Evolutionary conservation across 2,113 vertebrate genomes (phyloP).

Genomic region (Pseudolaguvia tuberculata): DNA sequence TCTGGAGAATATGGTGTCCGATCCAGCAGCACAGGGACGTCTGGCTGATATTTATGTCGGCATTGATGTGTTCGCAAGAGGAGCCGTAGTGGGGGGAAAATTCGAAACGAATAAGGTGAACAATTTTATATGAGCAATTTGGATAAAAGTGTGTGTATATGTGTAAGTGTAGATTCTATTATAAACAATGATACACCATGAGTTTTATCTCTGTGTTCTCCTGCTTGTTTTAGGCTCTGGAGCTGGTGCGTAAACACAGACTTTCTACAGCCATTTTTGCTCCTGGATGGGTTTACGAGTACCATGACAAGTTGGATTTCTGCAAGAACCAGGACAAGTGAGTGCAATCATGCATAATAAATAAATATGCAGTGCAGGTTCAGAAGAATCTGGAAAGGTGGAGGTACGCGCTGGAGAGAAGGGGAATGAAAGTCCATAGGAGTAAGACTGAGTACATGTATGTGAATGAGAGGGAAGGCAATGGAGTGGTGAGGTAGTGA

Average conservation of each 20-base stretch:
- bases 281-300: conserved; percentile 95
- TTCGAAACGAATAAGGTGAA: conserved; percentile 82
- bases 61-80: conserved; percentile 86
- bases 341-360: conserved; percentile 45
- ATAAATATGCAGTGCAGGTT: background rate
- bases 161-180: too few relatives aligned
- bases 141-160: background rate
- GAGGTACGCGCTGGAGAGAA: too few relatives aligned
- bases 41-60: conserved; percentile 79
- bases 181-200: background rate
- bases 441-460: too few relatives aligned
- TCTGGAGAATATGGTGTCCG: conserved; percentile 65
- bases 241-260: conserved; percentile 76
- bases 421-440: too few relatives aligned
- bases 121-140: too few relatives aligned
- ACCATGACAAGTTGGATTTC: conserved; percentile 75
- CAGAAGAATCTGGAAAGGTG: too few relatives aligned
- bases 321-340: conserved; percentile 84
- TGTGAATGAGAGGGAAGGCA: too few relatives aligned
- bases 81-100: conserved; percentile 78
- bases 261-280: conserved; percentile 88
- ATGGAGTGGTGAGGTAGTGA: too few relatives aligned
- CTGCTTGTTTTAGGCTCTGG: conserved; percentile 70
- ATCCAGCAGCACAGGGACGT: conserved; percentile 62
- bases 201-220: background rate